These are phyloP conservation scores for Galeopterus variegatus DNA, from an alignment of 2,113 vertebrate species.

Conservation along the genomic window DNA sequence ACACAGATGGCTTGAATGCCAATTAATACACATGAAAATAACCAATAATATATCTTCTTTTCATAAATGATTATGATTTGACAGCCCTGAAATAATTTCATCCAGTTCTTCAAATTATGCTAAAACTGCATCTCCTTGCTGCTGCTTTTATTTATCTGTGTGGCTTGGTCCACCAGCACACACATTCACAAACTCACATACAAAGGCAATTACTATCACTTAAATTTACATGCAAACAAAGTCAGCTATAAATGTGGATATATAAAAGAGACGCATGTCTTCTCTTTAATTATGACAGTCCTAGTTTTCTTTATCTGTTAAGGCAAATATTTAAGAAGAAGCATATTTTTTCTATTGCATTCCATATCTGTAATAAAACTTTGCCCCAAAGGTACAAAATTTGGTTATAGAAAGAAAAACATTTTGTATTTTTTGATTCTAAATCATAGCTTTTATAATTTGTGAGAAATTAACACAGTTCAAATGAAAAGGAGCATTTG, in stretches of 20 bases:
- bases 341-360: conserved; percentile 9
- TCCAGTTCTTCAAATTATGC: conserved; percentile 66
- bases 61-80: conserved; percentile 68
- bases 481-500: conserved; percentile 13
- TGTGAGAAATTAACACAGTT: background rate
- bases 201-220: conserved; percentile 56
- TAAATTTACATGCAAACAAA: conserved; percentile 39
- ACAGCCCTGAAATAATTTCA: conserved; percentile 70
- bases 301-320: conserved; percentile 39
- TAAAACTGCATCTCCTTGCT: background rate
- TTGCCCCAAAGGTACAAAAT: background rate
- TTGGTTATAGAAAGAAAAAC: conserved; percentile 11
- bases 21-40: conserved; percentile 78
- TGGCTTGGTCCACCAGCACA: background rate
- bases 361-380: conserved; percentile 41
- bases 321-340: conserved; percentile 41
- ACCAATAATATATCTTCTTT: conserved; percentile 78
- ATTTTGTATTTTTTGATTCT: conserved; percentile 11
- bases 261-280: background rate
- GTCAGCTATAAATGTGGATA: conserved; percentile 47
- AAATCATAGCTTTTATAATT: background rate
- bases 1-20: conserved; percentile 79
- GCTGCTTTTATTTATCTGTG: conserved; percentile 52
- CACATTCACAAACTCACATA: background rate
- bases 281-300: background rate